Evolutionary conservation across 2,113 vertebrate genomes (phyloP).

Genomic region (Coturnix japonica): DNA sequence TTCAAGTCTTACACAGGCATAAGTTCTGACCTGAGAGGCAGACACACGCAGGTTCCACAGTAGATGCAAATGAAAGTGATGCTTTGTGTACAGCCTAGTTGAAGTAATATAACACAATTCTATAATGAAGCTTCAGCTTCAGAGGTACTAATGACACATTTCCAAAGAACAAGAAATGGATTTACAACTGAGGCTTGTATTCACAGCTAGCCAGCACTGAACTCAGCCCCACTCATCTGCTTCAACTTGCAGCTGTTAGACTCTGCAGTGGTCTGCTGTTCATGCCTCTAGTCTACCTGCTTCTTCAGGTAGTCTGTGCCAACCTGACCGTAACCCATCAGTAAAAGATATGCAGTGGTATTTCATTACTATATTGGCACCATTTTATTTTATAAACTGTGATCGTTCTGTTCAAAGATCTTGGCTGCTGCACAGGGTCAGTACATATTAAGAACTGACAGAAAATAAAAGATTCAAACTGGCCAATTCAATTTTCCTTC

Average conservation of each 20-base stretch:
- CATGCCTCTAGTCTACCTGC: not conserved
- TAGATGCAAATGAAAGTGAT: not conserved
- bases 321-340: not conserved
- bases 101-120: not conserved
- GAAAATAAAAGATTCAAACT: not conserved
- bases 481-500: not conserved
- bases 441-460: not conserved
- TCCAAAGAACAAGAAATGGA: not conserved
- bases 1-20: not conserved
- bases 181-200: not conserved
- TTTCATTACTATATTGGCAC: not conserved
- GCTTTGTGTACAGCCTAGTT: not conserved
- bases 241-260: not conserved
- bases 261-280: not conserved
- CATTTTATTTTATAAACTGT: not conserved
- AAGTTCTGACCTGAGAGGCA: conserved; percentile 41
- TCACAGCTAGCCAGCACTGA: not conserved
- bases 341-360: fast-evolving
- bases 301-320: not conserved
- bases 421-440: not conserved
- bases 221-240: not conserved
- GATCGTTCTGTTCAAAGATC: not conserved
- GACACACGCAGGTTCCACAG: not conserved
- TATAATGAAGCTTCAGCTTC: not conserved
- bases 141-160: not conserved